phyloP scores from a whole-genome alignment of 1,140 invertebrate species.

The Drosophila kikkawai region DNA sequence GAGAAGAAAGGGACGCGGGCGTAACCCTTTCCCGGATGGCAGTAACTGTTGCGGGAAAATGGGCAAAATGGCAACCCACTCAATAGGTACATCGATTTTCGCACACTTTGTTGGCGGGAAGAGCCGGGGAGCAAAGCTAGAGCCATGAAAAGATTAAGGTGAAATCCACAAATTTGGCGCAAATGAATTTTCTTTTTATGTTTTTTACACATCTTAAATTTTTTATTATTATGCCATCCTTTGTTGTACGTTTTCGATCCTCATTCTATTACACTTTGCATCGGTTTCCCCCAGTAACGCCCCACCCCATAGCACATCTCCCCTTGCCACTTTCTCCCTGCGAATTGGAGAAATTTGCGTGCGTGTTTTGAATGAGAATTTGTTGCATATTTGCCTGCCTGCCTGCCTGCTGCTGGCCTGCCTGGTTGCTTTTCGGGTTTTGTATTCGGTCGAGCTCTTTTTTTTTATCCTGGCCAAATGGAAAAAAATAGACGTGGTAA shows the following conservation, averaged over 20 bases:
- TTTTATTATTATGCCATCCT: conserved; percentile 83
- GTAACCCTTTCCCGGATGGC: conserved; percentile 57
- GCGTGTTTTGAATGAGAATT: conserved; percentile 84
- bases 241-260: conserved; percentile 82
- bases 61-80: conserved; percentile 50
- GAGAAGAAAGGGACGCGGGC: conserved; percentile 32
- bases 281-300: conserved; percentile 31
- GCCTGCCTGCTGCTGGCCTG: conserved; percentile 23
- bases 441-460: conserved; percentile 2
- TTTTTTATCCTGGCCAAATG: conserved; percentile 68
- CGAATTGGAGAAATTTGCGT: conserved; percentile 83
- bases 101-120: conserved; percentile 66
- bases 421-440: conserved; percentile 37
- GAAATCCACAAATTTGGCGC: conserved; percentile 83
- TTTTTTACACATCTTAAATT: conserved; percentile 84
- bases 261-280: conserved; percentile 78
- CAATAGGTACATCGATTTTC: conserved; percentile 73
- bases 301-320: background rate
- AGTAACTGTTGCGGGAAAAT: conserved; percentile 22
- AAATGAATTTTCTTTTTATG: conserved; percentile 84
- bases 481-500: conserved; percentile 80
- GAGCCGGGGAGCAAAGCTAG: background rate
- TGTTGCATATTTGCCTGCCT: conserved; percentile 76
- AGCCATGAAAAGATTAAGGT: conserved; percentile 74
- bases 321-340: conserved; percentile 27